Evolutionary conservation across 2,113 vertebrate genomes (phyloP).

Genomic region (Macaca nemestrina): DNA sequence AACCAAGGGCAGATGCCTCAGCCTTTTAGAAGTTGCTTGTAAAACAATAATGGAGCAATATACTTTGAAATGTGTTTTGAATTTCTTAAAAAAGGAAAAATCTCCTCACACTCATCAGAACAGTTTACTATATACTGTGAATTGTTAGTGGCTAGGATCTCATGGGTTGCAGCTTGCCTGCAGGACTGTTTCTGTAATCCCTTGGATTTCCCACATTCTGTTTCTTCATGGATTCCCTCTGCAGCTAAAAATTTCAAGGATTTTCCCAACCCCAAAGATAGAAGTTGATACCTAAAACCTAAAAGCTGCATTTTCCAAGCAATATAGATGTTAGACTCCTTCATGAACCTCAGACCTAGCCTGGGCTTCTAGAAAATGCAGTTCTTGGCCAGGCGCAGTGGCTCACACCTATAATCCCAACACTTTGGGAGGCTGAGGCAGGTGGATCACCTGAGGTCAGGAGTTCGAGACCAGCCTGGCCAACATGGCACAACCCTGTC

Average conservation of each 20-base stretch:
- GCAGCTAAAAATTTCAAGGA: neutral
- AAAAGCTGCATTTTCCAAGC: neutral
- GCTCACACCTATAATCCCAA: too few species aligned
- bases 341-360: neutral
- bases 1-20: neutral
- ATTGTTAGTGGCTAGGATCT: neutral
- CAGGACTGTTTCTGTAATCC: neutral
- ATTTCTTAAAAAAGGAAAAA: constrained; percentile 23
- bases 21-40: neutral
- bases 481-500: too few species aligned
- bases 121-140: neutral
- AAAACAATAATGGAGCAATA: neutral
- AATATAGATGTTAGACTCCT: neutral
- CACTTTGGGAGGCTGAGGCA: too few species aligned
- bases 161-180: neutral
- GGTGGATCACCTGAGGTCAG: too few species aligned
- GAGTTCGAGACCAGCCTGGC: too few species aligned
- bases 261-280: neutral
- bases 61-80: neutral
- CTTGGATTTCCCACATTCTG: neutral
- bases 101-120: neutral
- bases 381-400: too few species aligned
- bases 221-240: neutral
- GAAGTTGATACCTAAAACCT: neutral
- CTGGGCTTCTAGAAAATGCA: neutral